These are phyloP conservation scores for Pelecanus crispus DNA, from an alignment of 2,113 vertebrate species.

Conservation along the genomic window DNA sequence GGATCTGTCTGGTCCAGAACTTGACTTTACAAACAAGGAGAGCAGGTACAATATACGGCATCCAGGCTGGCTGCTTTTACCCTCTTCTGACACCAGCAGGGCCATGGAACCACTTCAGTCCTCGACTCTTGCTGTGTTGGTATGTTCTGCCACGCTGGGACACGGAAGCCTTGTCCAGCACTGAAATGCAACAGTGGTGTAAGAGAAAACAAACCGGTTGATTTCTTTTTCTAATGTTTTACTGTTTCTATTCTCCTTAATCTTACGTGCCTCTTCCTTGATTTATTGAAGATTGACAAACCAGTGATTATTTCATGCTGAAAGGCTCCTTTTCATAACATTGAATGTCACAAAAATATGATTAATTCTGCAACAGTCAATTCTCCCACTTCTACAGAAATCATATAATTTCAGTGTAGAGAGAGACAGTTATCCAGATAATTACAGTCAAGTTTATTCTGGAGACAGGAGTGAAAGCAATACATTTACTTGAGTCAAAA, in stretches of 20 bases:
- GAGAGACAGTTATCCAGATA: slow-evolving; percentile 45
- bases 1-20: background rate
- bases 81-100: background rate
- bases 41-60: background rate
- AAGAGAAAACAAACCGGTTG: background rate
- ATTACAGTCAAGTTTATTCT: slow-evolving; percentile 45
- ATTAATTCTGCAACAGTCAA: slow-evolving; percentile 28
- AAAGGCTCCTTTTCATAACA: slow-evolving; percentile 28
- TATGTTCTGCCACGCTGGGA: background rate
- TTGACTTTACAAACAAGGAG: background rate
- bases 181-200: background rate
- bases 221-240: slow-evolving; percentile 16
- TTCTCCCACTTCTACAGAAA: slow-evolving; percentile 44
- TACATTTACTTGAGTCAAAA: slow-evolving; percentile 62
- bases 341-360: slow-evolving; percentile 20
- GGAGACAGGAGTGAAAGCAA: slow-evolving; percentile 45
- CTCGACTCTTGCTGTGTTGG: background rate
- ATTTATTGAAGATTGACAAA: slow-evolving; percentile 14
- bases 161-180: background rate
- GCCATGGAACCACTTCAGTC: background rate
- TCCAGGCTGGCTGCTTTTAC: background rate
- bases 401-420: slow-evolving; percentile 45
- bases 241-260: background rate
- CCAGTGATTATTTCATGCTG: background rate
- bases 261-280: background rate